Base-by-base conservation (phyloP, 2,888 invertebrate genomes). In the Pachymerium ferrugineum region DNA sequence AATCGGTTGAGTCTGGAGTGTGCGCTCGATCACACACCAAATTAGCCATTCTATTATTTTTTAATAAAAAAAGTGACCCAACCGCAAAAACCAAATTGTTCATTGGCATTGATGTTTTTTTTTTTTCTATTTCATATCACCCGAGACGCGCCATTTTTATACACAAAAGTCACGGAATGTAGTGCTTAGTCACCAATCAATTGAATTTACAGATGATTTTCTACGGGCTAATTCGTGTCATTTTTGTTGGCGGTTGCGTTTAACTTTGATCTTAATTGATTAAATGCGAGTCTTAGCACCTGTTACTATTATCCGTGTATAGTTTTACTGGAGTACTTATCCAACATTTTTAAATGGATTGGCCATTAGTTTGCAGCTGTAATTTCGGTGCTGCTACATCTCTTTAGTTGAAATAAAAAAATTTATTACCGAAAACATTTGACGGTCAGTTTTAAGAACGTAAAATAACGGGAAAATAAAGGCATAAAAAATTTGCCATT, bases 101-200 rank as follows among this genome's bases (percentile, higher is more conserved):
- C 10, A 2, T 28, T 25, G n/a, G n/a, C n/a, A n/a, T n/a, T n/a
- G n/a, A n/a, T n/a, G n/a, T 54, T 22, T 6, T 2, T 54, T 54
- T 14, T 54, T 54, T 14, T 54, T 54, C 22, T 14, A 22, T 22
- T 54, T 22, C 28, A 14, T 62, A 62, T 62, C n/a, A n/a, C n/a
- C n/a, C n/a, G 62, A 62, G 28, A 62, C 28, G 62, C 62, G 62
- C 62, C 62, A 62, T 62, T 62, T 62, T 62, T 62, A 62, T 62
- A 28, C n/a, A 22, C 62, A 14, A 6, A 6, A 28, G 62, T 62
- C 62, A 62, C 62, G 62, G 62, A 62, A 62, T 62, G 25, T 5
- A 62, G 62, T 28, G 28, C 62, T 62, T 62, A 62, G 14, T n/a
- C 12, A 62, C 25, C 62, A 28, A 62, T 62, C 62, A 62, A 62